These are phyloP conservation scores for Achroia grisella DNA, from an alignment of 1,140 invertebrate genomes.

Conservation along the genomic window DNA sequence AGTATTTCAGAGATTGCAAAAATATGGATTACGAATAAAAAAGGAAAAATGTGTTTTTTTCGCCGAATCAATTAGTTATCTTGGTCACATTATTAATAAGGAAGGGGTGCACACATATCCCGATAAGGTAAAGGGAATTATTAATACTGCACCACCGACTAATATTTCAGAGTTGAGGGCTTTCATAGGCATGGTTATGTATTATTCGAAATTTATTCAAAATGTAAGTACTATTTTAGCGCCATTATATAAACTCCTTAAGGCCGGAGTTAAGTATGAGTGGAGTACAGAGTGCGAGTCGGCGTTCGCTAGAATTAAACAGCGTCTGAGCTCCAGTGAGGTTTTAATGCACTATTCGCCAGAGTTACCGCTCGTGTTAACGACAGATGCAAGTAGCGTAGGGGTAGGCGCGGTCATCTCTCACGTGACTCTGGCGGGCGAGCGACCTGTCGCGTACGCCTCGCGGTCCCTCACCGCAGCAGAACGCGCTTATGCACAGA, in stretches of 20 bases:
- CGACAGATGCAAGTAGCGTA: slow-evolving; percentile 59
- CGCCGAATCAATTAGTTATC: slow-evolving; percentile 28
- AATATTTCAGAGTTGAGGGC: slow-evolving; percentile 44
- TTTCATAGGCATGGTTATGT: too few species aligned
- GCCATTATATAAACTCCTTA: slow-evolving; percentile 7
- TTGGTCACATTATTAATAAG: slow-evolving; percentile 39
- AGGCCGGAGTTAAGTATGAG: slow-evolving; percentile 1
- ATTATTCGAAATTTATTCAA: too few species aligned
- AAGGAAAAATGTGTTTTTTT: slow-evolving; percentile 46
- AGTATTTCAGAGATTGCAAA: slow-evolving; percentile 18
- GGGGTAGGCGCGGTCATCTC: slow-evolving; percentile 59
- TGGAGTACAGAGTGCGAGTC: slow-evolving; percentile 3
- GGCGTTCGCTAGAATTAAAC: slow-evolving; percentile 4
- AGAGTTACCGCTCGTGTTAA: slow-evolving; percentile 18
- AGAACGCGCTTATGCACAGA: slow-evolving; percentile 24
- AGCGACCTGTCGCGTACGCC: slow-evolving; percentile 61
- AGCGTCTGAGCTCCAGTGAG: neutral
- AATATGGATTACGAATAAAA: slow-evolving; percentile 27
- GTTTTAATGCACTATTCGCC: slow-evolving; percentile 12
- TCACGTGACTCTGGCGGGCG: slow-evolving; percentile 24
- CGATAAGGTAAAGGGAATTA: slow-evolving; percentile 50
- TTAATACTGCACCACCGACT: slow-evolving; percentile 28
- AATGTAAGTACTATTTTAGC: slow-evolving; percentile 8
- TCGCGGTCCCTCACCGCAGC: slow-evolving; percentile 33
- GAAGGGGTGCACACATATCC: slow-evolving; percentile 35